A percentile compares a stretch with the other conserved stretches of the same genome.
phyloP scores from a whole-genome alignment of 2,113 vertebrate genomes.

The Bothrops jararaca region DNA sequence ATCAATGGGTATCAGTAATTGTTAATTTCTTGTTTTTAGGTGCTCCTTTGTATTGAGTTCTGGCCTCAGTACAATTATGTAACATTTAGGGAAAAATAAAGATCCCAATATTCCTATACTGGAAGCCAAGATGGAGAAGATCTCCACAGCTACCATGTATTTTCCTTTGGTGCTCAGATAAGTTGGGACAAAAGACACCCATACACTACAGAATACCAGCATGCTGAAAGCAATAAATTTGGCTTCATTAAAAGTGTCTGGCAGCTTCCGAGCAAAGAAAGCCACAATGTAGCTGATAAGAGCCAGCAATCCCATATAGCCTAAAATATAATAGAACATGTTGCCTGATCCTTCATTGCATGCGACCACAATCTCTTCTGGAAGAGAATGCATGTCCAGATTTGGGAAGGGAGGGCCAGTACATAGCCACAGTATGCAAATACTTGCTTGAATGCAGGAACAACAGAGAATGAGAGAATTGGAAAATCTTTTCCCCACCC shows the following conservation, averaged over 20 bases:
- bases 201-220: not conserved
- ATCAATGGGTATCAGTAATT: not conserved
- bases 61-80: not conserved
- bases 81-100: not conserved
- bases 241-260: constrained; percentile 12
- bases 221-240: constrained; percentile 12
- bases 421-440: not conserved
- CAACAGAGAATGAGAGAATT: not conserved
- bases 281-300: not conserved
- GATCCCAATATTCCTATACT: too few relatives aligned
- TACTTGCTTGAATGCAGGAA: not conserved
- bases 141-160: constrained; percentile 1
- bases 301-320: not conserved
- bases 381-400: not conserved
- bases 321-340: not conserved
- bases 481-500: not conserved
- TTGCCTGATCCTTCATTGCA: not conserved
- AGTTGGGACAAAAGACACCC: not conserved
- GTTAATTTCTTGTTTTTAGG: not conserved
- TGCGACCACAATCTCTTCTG: not conserved
- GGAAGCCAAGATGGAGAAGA: not conserved
- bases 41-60: not conserved
- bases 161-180: not conserved
- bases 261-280: not conserved
- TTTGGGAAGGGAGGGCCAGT: not conserved